Evolutionary conservation across 2,888 invertebrate species (phyloP).

Genomic region (Aleiodes leptofemur): DNA sequence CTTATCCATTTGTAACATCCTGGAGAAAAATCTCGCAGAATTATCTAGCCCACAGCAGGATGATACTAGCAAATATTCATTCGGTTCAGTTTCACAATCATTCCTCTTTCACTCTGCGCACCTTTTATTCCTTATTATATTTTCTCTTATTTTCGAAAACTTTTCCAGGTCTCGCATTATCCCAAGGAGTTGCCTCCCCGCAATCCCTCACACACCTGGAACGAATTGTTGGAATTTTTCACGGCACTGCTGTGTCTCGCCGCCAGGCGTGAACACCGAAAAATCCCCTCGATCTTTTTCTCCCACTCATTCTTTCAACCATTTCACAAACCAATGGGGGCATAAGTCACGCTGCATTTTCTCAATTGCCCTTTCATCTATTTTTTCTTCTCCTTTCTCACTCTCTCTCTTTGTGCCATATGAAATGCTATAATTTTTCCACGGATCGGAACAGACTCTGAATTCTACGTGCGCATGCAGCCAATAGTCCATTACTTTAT

Average conservation of each 20-base stretch:
- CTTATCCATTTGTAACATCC: too few relatives aligned
- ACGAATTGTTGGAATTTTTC: constrained; percentile 59
- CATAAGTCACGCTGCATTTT: constrained; percentile 42
- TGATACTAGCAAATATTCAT: constrained; percentile 45
- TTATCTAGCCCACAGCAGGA: too few relatives aligned
- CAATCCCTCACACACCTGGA: constrained; percentile 43
- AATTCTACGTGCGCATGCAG: background rate
- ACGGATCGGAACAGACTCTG: constrained; percentile 13
- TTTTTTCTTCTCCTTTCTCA: constrained; percentile 31
- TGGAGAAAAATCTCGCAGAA: too few relatives aligned
- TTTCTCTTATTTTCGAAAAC: constrained; percentile 32
- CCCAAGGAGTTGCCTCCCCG: constrained; percentile 34
- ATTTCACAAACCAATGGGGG: constrained; percentile 36
- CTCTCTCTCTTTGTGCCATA: constrained; percentile 10
- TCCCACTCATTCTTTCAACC: constrained; percentile 43
- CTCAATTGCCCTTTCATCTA: constrained; percentile 38
- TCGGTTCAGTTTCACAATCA: constrained; percentile 47
- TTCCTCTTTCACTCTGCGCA: background rate
- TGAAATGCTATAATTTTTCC: constrained; percentile 41
- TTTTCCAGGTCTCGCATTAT: constrained; percentile 35
- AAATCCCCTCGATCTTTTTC: constrained; percentile 38
- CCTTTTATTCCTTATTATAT: background rate
- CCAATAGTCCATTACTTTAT: constrained; percentile 5
- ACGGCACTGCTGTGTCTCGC: constrained; percentile 48
- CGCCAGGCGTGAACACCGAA: constrained; percentile 41